Evolutionary conservation across 2,113 vertebrate genomes (phyloP), one percentile per base, ranked within the genome.

Genomic region (Talpa occidentalis): DNA sequence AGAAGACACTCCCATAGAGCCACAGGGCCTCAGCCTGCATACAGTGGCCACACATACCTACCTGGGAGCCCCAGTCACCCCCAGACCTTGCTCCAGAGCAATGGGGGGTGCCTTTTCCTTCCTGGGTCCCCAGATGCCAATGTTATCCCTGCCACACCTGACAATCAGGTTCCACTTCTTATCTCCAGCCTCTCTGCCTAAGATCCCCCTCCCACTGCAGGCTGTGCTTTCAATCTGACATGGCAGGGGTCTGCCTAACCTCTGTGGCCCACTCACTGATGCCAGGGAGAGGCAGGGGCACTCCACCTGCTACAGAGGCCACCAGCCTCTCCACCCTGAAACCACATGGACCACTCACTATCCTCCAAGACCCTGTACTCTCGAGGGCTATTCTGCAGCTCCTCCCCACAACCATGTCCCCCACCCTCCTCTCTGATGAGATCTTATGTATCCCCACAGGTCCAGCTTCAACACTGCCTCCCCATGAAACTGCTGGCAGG

Each of bases 1-100:
- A 47, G n/a, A 37, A 21, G n/a, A 28, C 15, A 12, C 44, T 56
- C 74, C 0, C 0, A 14, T 1, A 3, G 59, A 59, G 52, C 30
- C 37, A 2, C 0, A 2, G 56, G 76, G 52, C 54, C 52, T 32
- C 49, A 70, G 24, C 28, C 78, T 11, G 1, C 19, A 4, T 1
- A 12, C n/a, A 54, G 49, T 0, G 22, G 44, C 28, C 60, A 49
- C 24, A 22, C 24, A 32, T n/a, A n/a, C 6, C 69, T 35, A 30
- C 35, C 35, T 40, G 62, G 35, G 21, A 22, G 7, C 60, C 54
- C 37, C 64, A 47, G 66, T 21, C 49, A 56, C 32, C 24, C 14
- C 42, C 19, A 10, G 30, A 26, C 21, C 74, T 86, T 32, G n/a
- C 47, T 26, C 5, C 54, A 2, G 26, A 70, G 26, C 70, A 67